A percentile compares a stretch with the other conserved stretches of the same genome.
Evolutionary conservation across 2,888 invertebrate species (phyloP).

Genomic region (Lepetodrilus schrolli): DNA sequence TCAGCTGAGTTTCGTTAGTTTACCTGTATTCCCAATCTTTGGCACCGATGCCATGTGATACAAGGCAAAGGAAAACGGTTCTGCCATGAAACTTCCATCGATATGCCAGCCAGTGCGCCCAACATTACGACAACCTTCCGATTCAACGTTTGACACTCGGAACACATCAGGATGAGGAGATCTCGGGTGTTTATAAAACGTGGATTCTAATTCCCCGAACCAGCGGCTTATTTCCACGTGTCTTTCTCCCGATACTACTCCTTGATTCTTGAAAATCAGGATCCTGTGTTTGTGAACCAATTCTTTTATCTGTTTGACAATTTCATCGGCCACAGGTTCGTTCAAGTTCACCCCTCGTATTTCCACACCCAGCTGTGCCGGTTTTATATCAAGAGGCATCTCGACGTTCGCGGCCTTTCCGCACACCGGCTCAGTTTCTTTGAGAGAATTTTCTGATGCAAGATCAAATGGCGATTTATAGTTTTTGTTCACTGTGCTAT

Average conservation of each 20-base stretch:
- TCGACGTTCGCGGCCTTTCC: background rate
- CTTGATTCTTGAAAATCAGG: slow-evolving; percentile 69
- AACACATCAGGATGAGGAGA: slow-evolving; percentile 71
- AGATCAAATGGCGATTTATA: background rate
- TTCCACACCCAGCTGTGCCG: slow-evolving; percentile 56
- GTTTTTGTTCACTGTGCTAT: too few species aligned
- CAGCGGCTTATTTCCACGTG: slow-evolving; percentile 68
- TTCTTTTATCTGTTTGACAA: slow-evolving; percentile 55
- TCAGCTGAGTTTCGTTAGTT: too few species aligned
- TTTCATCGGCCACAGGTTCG: slow-evolving; percentile 46
- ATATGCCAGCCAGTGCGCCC: slow-evolving; percentile 73
- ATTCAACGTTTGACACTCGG: slow-evolving; percentile 66
- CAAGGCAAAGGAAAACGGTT: slow-evolving; percentile 65
- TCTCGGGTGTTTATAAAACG: slow-evolving; percentile 69
- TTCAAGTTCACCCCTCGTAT: slow-evolving; percentile 60
- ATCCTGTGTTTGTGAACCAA: slow-evolving; percentile 63
- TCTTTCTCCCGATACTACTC: slow-evolving; percentile 55
- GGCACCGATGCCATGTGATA: slow-evolving; percentile 70
- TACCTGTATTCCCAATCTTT: slow-evolving; percentile 67
- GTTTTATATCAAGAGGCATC: slow-evolving; percentile 19
- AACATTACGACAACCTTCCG: slow-evolving; percentile 68
- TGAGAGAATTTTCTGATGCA: too few species aligned
- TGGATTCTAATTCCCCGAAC: slow-evolving; percentile 71
- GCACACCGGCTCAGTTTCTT: too few species aligned
- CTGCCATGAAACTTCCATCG: slow-evolving; percentile 70